Percentiles rank a stretch among this genome's conserved stretches.
Conservation (phyloP, 2,797 vertebrate species). For the Pseudopleuronectes americanus region DNA sequence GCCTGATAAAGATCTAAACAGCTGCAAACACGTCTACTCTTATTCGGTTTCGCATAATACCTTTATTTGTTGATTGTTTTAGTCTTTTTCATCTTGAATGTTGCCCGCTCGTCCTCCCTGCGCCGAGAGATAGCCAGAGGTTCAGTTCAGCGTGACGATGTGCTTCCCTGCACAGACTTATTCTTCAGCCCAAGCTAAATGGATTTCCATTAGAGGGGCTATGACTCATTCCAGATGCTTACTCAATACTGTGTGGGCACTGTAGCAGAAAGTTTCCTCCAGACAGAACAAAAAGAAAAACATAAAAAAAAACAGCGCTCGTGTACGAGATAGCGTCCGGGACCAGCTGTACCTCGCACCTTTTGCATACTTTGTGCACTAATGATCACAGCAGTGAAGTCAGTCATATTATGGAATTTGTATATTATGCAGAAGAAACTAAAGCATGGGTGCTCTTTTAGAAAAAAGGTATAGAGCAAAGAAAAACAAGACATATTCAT, state of each 20-base stretch:
- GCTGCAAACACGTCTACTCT: background rate
- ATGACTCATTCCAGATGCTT: slow-evolving; percentile 82
- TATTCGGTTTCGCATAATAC: slow-evolving; percentile 9
- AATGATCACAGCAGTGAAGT: slow-evolving; percentile 10
- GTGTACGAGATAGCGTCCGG: slow-evolving; percentile 24
- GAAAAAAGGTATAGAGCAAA: background rate
- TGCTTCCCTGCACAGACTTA: slow-evolving; percentile 73
- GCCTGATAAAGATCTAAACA: slow-evolving; percentile 7
- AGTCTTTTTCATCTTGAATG: slow-evolving; percentile 61
- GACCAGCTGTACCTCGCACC: background rate
- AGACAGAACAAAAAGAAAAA: slow-evolving; percentile 51
- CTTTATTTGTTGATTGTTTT: slow-evolving; percentile 32
- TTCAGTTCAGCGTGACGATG: slow-evolving; percentile 62
- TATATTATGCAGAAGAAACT: background rate
- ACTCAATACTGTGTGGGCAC: slow-evolving; percentile 77
- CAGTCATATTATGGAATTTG: background rate
- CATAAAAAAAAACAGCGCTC: slow-evolving; percentile 44
- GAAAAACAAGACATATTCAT: slow-evolving; percentile 14
- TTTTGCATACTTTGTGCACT: slow-evolving; percentile 8
- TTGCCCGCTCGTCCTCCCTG: slow-evolving; percentile 52
- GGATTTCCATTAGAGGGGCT: slow-evolving; percentile 81
- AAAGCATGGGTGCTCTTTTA: background rate
- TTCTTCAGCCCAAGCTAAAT: slow-evolving; percentile 74
- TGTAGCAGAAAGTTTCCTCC: slow-evolving; percentile 71
- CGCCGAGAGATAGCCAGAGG: slow-evolving; percentile 59